Evolutionary conservation across 2,797 vertebrate species (phyloP), one percentile per base, ranked within the genome.

Genomic region (Sciurus carolinensis): DNA sequence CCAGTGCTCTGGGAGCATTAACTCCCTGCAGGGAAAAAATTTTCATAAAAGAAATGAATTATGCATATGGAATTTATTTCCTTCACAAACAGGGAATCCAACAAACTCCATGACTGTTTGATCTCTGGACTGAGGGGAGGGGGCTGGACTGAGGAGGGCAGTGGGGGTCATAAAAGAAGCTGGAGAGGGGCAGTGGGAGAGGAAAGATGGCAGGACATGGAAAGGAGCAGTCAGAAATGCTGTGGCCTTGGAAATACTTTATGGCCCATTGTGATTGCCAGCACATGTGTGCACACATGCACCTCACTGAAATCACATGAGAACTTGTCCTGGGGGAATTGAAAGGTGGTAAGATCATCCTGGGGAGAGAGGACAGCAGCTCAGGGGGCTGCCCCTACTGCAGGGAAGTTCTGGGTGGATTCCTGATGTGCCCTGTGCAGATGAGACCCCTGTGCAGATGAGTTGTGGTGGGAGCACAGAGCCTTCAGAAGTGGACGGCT

Each of bases 41-140:
- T 98, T 98, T 98, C 98, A 98, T 98, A 98, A 98, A 98, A 98
- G 98, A 98, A 98, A 98, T 98, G 98, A 98, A 98, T 98, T 98
- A 98, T 98, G 98, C 98, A 98, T 98, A 98, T 98, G 98, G 98
- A 98, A 98, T 98, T 98, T 98, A 98, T 98, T 98, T 98, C 97
- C 97, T 98, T 98, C 98, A 98, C 98, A 98, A 98, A 98, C 98
- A 98, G 98, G 96, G 96, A 98, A 92, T 94, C 97, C 97, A 97
- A 96, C 89, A 97, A 98, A 98, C 98, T 98, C 97, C 95, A 93
- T 96, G 97, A 97, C 98, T 96, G 95, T 97, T 98, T 26, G 96
- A 96, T 98, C 98, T 98, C 98, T 97, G 97, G 98, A 97, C 97
- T 93, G 95, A 94, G 97, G 92, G 97, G 57, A 73, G 89, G 91